Percentiles rank a stretch among this genome's conserved stretches.
Evolutionary conservation across 2,113 vertebrate genomes (phyloP).

Genomic region (Coptodon bakossiorum): DNA sequence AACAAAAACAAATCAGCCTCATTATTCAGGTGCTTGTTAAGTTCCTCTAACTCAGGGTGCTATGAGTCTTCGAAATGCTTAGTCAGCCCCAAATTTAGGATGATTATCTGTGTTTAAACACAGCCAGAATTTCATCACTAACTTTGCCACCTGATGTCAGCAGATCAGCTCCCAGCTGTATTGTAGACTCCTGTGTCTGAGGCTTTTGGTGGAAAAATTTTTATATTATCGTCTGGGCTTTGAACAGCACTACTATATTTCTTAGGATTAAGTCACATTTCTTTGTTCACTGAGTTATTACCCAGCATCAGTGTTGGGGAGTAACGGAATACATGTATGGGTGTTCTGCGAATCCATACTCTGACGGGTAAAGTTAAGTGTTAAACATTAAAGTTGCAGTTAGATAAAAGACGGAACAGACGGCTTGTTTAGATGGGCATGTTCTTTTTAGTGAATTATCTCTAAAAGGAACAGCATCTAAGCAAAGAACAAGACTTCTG

Average conservation of each 20-base stretch:
- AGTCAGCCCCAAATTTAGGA: conserved; percentile 14
- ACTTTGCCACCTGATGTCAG: not conserved
- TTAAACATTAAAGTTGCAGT: not conserved
- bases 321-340: not conserved
- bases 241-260: not conserved
- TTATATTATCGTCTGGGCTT: not conserved
- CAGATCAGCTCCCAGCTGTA: not conserved
- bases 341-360: not conserved
- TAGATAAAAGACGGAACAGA: not conserved
- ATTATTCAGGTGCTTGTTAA: not conserved
- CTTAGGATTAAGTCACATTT: not conserved
- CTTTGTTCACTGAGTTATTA: not conserved
- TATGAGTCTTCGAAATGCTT: not conserved
- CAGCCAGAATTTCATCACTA: not conserved
- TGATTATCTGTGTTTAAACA: not conserved
- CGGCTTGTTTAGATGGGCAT: not conserved
- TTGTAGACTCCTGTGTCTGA: not conserved
- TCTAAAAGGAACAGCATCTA: not conserved
- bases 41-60: conserved; percentile 15
- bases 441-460: not conserved
- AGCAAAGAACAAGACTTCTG: not conserved
- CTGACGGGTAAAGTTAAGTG: not conserved
- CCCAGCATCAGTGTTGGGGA: not conserved
- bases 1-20: not conserved
- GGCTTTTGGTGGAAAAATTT: not conserved